phyloP scores from a whole-genome alignment of 2,888 invertebrate species.

The Myopa testacea region DNA sequence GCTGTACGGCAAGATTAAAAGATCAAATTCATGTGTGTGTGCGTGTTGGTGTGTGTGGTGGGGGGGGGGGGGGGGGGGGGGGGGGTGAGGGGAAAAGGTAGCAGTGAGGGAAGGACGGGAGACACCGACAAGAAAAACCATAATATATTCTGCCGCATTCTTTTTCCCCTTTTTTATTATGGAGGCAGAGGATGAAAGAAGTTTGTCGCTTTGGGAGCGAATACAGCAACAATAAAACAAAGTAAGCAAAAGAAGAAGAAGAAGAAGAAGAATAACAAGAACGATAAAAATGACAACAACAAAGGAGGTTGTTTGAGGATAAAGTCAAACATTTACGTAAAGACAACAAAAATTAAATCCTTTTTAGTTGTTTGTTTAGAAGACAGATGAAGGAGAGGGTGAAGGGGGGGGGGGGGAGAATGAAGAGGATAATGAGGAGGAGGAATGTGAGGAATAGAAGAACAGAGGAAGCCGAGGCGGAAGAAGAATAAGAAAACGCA shows the following conservation, averaged over 20 bases:
- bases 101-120: not conserved
- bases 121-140: not conserved
- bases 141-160: no score
- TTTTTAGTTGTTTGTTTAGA: conserved; percentile 15
- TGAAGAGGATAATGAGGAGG: not conserved
- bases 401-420: not conserved
- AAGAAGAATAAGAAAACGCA: not conserved
- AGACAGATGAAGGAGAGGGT: not conserved
- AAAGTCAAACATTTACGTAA: conserved; percentile 36
- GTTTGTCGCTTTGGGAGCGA: not conserved
- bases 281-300: not conserved
- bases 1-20: conserved; percentile 20
- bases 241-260: no score
- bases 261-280: no score
- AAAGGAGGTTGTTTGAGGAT: not conserved
- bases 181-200: no score
- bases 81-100: not conserved
- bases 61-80: not conserved
- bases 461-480: not conserved
- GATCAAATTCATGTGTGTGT: conserved; percentile 24
- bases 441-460: not conserved
- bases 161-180: no score
- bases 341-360: conserved; percentile 38
- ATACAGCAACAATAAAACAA: not conserved
- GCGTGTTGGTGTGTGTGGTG: no score